A percentile compares a stretch with the other conserved stretches of the same genome.
phyloP scores from a whole-genome alignment of 2,888 invertebrate species.

The Temnothorax rugatulus region DNA sequence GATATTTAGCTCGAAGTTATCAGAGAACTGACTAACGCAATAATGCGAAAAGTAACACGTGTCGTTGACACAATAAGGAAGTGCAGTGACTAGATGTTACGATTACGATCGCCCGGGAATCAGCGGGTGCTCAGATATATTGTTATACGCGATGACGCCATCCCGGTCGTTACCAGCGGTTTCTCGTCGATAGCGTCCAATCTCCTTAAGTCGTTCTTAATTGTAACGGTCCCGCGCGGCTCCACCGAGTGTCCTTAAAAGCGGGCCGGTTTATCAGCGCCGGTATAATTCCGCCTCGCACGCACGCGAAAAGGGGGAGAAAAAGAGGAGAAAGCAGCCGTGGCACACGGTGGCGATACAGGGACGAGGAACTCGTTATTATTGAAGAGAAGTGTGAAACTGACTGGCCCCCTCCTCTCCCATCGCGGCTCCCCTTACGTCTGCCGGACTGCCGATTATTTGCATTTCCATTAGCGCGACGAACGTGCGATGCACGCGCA shows the following conservation, averaged over 20 bases:
- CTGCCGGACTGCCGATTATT: conserved; percentile 71
- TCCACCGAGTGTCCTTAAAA: conserved; percentile 34
- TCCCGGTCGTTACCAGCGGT: conserved; percentile 5
- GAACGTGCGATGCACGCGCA: conserved; percentile 73
- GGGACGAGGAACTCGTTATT: conserved; percentile 72
- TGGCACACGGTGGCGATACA: neutral
- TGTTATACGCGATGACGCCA: conserved; percentile 22
- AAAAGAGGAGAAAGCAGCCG: conserved; percentile 42
- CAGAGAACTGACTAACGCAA: neutral
- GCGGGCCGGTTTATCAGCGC: conserved; percentile 60
- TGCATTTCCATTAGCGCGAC: conserved; percentile 79
- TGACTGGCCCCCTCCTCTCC: conserved; percentile 55
- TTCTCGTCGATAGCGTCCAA: conserved; percentile 15
- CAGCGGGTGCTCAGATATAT: conserved; percentile 50
- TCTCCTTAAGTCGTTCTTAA: conserved; percentile 34
- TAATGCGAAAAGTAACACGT: neutral
- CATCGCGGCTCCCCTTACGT: conserved; percentile 2
- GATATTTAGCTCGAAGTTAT: neutral
- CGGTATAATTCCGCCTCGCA: conserved; percentile 68
- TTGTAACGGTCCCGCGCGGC: conserved; percentile 34
- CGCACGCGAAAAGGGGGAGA: conserved; percentile 46
- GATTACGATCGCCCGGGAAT: neutral
- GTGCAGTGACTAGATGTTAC: conserved; percentile 28
- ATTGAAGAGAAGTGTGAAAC: conserved; percentile 77
- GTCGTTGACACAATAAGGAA: conserved; percentile 62